Evolutionary conservation across 1,140 invertebrate genomes (phyloP).

Genomic region (Phthorimaea operculella): DNA sequence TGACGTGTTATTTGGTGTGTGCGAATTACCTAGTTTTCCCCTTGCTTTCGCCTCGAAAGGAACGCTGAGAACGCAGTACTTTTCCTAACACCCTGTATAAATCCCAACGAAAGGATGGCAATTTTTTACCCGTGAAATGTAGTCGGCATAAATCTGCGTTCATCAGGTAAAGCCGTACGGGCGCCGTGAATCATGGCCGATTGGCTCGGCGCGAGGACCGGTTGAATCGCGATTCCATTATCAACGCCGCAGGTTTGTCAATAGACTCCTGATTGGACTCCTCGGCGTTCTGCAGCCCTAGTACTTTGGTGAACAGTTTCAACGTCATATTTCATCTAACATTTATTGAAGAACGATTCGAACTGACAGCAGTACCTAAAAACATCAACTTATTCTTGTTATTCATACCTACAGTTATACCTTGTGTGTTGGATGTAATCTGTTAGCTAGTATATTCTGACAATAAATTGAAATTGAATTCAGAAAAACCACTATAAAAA

Average conservation of each 20-base stretch:
- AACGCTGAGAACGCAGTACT: too few relatives aligned
- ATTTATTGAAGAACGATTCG: too few relatives aligned
- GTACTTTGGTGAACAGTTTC: conserved; percentile 22
- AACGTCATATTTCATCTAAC: background rate
- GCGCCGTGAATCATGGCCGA: background rate
- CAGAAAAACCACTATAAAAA: too few relatives aligned
- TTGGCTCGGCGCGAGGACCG: background rate
- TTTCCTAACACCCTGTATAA: background rate
- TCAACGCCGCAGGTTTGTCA: conserved; percentile 59
- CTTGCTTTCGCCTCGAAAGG: too few relatives aligned
- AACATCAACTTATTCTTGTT: too few relatives aligned
- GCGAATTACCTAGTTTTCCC: too few relatives aligned
- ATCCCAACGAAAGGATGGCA: background rate
- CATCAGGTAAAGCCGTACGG: background rate
- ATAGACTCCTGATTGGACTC: conserved; percentile 60
- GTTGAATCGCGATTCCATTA: conserved; percentile 41
- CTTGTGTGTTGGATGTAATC: too few relatives aligned
- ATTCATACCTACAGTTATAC: too few relatives aligned
- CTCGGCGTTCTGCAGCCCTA: conserved; percentile 49
- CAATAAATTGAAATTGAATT: too few relatives aligned
- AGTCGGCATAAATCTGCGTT: background rate
- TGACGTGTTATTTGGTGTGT: too few relatives aligned
- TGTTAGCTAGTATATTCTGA: too few relatives aligned
- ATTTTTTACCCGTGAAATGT: background rate
- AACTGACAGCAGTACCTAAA: too few relatives aligned